Conservation (phyloP, 30 jellyfish, hydroid and myxozoan genomes). For the Nemopilema nomurai region DNA sequence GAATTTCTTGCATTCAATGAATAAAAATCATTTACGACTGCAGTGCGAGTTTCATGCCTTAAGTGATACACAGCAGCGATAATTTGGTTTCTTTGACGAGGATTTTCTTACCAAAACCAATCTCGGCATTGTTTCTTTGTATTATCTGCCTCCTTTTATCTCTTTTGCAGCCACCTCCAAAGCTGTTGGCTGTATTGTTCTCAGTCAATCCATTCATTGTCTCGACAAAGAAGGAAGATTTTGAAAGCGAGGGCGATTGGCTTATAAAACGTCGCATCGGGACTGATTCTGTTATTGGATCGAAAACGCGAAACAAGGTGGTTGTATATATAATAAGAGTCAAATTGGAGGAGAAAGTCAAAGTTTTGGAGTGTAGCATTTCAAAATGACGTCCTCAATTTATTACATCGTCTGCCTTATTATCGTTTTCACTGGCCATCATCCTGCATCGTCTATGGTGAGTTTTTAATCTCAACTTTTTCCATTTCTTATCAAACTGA, state of each 20-base stretch:
- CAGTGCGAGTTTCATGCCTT: neutral
- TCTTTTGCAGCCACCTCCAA: conserved; percentile 23
- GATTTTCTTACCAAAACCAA: neutral
- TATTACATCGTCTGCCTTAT: neutral
- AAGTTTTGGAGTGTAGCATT: neutral
- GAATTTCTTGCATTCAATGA: neutral
- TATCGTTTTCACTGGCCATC: neutral
- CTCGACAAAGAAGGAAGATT: conserved; percentile 8
- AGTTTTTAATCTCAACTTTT: neutral
- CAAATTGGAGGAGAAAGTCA: neutral
- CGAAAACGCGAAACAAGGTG: neutral
- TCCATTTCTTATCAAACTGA: neutral
- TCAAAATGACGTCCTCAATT: neutral
- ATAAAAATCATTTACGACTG: neutral
- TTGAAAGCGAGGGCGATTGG: conserved; percentile 43
- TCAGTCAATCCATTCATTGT: neutral
- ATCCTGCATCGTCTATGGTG: conserved; percentile 5
- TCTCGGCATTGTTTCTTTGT: neutral
- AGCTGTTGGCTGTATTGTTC: neutral
- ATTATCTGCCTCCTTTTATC: neutral
- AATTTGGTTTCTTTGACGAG: neutral
- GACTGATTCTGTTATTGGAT: neutral
- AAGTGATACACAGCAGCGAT: neutral
- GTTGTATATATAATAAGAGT: neutral
- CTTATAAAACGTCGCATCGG: neutral